These are phyloP conservation scores for crab-eating macaque (Macaca fascicularis) DNA, from an alignment of 2,113 vertebrate genomes.

Conservation along the genomic window DNA sequence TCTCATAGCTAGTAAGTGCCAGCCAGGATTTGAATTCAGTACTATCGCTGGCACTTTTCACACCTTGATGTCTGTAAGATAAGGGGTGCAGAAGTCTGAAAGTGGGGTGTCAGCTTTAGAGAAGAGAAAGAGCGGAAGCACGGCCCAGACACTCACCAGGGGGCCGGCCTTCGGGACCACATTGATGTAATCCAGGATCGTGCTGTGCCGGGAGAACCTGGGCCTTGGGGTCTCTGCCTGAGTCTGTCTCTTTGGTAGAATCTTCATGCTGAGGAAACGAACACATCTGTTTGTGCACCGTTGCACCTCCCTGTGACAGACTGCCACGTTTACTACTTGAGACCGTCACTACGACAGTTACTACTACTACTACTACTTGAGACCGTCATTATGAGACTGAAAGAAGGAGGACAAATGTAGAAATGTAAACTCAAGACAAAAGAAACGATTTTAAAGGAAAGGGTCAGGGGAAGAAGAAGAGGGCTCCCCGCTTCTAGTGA, in stretches of 20 bases:
- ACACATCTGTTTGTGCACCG: fast-evolving
- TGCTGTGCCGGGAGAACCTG: slow-evolving; percentile 25
- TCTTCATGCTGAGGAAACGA: neutral
- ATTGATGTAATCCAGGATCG: slow-evolving; percentile 70
- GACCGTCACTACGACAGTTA: no score
- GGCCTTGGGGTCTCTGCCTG: neutral
- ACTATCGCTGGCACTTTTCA: neutral
- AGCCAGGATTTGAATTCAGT: neutral
- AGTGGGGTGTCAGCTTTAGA: neutral
- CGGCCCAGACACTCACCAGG: slow-evolving; percentile 8
- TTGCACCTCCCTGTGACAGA: neutral
- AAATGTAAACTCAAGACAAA: no score
- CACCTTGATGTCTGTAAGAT: neutral
- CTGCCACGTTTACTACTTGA: no score
- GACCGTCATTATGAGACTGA: no score
- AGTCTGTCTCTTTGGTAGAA: neutral
- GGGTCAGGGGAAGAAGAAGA: no score
- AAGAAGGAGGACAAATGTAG: no score
- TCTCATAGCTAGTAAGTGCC: neutral
- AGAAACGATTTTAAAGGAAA: no score
- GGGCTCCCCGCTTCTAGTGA: no score
- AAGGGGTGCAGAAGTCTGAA: neutral
- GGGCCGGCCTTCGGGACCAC: neutral
- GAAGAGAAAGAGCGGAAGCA: neutral
- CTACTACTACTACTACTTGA: no score